Percentiles rank a stretch among this genome's conserved stretches.
Evolutionary conservation across 2,113 vertebrate species (phyloP).

Genomic region (Myanophis thanlyinensis): DNA sequence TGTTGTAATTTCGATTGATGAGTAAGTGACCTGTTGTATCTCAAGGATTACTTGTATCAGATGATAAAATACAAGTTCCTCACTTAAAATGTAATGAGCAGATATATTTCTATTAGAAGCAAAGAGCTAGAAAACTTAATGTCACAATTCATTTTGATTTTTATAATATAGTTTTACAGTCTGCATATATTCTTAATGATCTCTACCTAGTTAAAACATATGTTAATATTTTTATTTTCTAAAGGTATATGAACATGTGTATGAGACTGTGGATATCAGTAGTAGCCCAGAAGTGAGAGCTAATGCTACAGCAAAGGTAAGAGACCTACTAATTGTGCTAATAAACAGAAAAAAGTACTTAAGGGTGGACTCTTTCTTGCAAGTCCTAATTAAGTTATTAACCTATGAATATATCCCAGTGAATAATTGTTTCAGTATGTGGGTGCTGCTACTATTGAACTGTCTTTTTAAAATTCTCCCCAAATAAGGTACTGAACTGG

Average conservation of each 20-base stretch:
- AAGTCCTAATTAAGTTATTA: not conserved
- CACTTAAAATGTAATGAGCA: not conserved
- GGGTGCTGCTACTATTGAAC: not conserved
- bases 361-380: not conserved
- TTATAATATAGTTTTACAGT: not conserved
- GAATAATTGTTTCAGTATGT: not conserved
- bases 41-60: not conserved
- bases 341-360: not conserved
- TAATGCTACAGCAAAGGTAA: slow-evolving; percentile 97
- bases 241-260: slow-evolving; percentile 98
- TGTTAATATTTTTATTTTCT: slow-evolving; percentile 44
- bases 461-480: not conserved
- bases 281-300: slow-evolving; percentile 97
- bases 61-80: not conserved
- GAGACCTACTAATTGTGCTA: slow-evolving; percentile 9
- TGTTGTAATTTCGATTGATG: not conserved
- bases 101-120: not conserved
- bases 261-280: slow-evolving; percentile 98
- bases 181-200: not conserved
- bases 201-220: not conserved
- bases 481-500: not conserved
- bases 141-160: not conserved
- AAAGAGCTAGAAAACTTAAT: not conserved
- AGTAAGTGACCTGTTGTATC: not conserved
- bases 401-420: not conserved